These are phyloP conservation scores for Pseudomugil tenellus DNA, from an alignment of 2,797 vertebrate genomes.

Conservation along the genomic window DNA sequence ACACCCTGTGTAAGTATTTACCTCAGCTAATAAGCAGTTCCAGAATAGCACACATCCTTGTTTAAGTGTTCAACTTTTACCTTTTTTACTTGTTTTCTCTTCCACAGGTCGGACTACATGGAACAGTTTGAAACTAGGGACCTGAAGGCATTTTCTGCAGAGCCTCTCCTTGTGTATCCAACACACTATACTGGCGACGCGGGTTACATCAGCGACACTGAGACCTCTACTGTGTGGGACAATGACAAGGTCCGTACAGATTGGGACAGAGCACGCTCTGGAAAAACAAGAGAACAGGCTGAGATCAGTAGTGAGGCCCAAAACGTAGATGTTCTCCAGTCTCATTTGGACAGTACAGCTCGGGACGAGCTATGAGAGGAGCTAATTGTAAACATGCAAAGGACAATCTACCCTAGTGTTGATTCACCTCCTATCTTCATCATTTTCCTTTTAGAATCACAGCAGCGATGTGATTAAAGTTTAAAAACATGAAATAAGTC, in stretches of 20 bases:
- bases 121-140: slow-evolving; percentile 87
- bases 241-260: slow-evolving; percentile 88
- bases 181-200: slow-evolving; percentile 92
- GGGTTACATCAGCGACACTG: slow-evolving; percentile 93
- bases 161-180: slow-evolving; percentile 92
- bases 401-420: slow-evolving; percentile 19
- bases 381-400: slow-evolving; percentile 18
- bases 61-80: neutral
- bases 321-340: slow-evolving; percentile 90
- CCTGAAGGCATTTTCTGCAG: slow-evolving; percentile 90
- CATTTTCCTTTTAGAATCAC: slow-evolving; percentile 37
- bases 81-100: slow-evolving; percentile 4
- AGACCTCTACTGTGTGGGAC: slow-evolving; percentile 94
- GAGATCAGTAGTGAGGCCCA: slow-evolving; percentile 88
- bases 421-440: slow-evolving; percentile 26
- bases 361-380: slow-evolving; percentile 90
- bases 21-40: neutral
- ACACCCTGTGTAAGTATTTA: slow-evolving; percentile 88
- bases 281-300: slow-evolving; percentile 89
- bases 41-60: neutral
- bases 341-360: slow-evolving; percentile 87
- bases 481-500: slow-evolving; percentile 32
- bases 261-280: slow-evolving; percentile 90
- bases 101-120: slow-evolving; percentile 86
- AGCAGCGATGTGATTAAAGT: slow-evolving; percentile 34